These are phyloP conservation scores for Pyxicephalus adspersus DNA, from an alignment of 2,113 vertebrate genomes.

Conservation along the genomic window DNA sequence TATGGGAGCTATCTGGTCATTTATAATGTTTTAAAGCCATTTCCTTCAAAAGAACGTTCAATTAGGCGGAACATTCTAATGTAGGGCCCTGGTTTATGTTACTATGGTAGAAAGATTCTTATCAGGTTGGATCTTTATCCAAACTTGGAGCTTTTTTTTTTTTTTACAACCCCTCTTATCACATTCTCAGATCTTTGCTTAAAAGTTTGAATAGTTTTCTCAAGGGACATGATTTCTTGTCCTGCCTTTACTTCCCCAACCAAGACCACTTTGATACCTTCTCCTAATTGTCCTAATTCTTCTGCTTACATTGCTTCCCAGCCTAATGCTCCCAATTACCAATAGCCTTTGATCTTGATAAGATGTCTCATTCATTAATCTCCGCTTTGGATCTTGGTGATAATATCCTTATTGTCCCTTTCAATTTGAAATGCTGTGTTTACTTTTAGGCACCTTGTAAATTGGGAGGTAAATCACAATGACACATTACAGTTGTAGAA, in stretches of 20 bases:
- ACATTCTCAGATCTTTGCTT: slow-evolving; percentile 44
- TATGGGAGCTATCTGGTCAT: slow-evolving; percentile 30
- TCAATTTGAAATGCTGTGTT: background rate
- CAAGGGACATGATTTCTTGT: slow-evolving; percentile 54
- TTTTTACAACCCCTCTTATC: slow-evolving; percentile 67
- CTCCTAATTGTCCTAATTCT: slow-evolving; percentile 64
- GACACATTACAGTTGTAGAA: no score
- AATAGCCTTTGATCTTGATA: slow-evolving; percentile 70
- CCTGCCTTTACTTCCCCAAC: slow-evolving; percentile 60
- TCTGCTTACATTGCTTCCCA: slow-evolving; percentile 63
- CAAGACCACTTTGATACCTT: slow-evolving; percentile 67
- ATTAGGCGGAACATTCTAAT: slow-evolving; percentile 46
- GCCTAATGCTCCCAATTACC: slow-evolving; percentile 49
- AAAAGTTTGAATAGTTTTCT: slow-evolving; percentile 62
- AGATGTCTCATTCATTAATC: slow-evolving; percentile 58
- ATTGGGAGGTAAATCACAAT: background rate
- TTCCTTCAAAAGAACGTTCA: slow-evolving; percentile 57
- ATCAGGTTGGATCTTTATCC: slow-evolving; percentile 56
- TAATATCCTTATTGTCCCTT: slow-evolving; percentile 57
- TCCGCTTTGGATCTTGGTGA: slow-evolving; percentile 55
- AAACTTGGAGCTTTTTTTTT: slow-evolving; percentile 50
- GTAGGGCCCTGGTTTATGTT: slow-evolving; percentile 54
- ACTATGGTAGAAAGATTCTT: slow-evolving; percentile 59
- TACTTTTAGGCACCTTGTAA: background rate
- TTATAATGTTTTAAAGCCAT: slow-evolving; percentile 18